Conservation (phyloP, 2,888 invertebrate species). For the Eulithis testata region DNA sequence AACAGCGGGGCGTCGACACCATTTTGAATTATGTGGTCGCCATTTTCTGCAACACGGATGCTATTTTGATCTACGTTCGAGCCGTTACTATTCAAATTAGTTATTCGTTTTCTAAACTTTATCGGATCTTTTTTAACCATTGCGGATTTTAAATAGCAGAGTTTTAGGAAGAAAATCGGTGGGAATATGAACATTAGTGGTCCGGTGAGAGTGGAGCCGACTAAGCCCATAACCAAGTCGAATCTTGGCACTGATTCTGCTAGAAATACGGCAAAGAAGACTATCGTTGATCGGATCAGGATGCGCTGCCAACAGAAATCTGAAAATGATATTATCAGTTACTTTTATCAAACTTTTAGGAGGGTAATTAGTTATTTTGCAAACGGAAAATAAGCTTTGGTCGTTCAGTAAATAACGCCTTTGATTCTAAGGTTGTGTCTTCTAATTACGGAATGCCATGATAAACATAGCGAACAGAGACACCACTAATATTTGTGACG, state of each 20-base stretch:
- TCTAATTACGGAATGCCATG: too few species aligned
- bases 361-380: too few species aligned
- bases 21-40: constrained; percentile 12
- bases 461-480: too few species aligned
- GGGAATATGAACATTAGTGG: constrained; percentile 94
- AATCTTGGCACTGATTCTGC: constrained; percentile 94
- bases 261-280: constrained; percentile 89
- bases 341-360: too few species aligned
- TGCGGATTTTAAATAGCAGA: constrained; percentile 80
- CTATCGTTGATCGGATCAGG: constrained; percentile 87
- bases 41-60: constrained; percentile 4
- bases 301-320: constrained; percentile 91
- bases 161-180: constrained; percentile 90
- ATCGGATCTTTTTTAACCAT: constrained; percentile 38
- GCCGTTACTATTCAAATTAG: constrained; percentile 20
- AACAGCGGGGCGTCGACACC: constrained; percentile 55
- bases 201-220: constrained; percentile 93
- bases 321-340: constrained; percentile 63
- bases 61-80: constrained; percentile 15
- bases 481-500: too few species aligned
- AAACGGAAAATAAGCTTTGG: too few species aligned
- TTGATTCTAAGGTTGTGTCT: too few species aligned
- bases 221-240: constrained; percentile 93
- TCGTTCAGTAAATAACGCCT: too few species aligned
- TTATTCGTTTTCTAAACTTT: constrained; percentile 25